Evolutionary conservation across 2,797 vertebrate genomes (phyloP).

Genomic region (Salmo trutta): DNA sequence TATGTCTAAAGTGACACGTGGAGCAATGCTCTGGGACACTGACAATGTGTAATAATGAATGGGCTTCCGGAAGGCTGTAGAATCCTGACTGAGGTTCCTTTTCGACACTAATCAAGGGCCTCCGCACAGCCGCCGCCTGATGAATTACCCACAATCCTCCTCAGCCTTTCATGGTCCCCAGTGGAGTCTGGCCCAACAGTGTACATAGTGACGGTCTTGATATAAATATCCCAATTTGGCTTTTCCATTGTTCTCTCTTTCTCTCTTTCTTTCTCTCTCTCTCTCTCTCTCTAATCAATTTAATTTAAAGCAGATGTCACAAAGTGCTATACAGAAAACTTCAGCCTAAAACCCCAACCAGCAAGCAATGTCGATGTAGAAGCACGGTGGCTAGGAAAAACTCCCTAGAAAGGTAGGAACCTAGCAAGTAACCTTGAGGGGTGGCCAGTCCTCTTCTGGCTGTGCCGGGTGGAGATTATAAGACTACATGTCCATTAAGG

Average conservation of each 20-base stretch:
- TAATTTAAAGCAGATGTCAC: no score
- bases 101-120: slow-evolving; percentile 33
- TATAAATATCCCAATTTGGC: slow-evolving; percentile 35
- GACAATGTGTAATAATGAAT: not conserved
- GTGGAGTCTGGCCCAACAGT: slow-evolving; percentile 11
- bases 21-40: not conserved
- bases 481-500: no score
- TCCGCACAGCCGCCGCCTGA: slow-evolving; percentile 13
- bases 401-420: no score
- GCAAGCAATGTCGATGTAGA: no score
- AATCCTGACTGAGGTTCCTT: not conserved
- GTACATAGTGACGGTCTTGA: slow-evolving; percentile 17
- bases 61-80: not conserved
- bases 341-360: no score
- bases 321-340: no score
- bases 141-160: slow-evolving; percentile 8
- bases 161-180: slow-evolving; percentile 18
- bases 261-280: slow-evolving; percentile 16
- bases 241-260: slow-evolving; percentile 21
- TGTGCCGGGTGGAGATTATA: no score
- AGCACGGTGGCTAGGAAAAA: no score
- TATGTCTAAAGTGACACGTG: not conserved
- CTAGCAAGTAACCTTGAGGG: no score
- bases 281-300: no score
- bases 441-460: no score